Conservation (phyloP, 2,113 vertebrate genomes). For the Cariama cristata region DNA sequence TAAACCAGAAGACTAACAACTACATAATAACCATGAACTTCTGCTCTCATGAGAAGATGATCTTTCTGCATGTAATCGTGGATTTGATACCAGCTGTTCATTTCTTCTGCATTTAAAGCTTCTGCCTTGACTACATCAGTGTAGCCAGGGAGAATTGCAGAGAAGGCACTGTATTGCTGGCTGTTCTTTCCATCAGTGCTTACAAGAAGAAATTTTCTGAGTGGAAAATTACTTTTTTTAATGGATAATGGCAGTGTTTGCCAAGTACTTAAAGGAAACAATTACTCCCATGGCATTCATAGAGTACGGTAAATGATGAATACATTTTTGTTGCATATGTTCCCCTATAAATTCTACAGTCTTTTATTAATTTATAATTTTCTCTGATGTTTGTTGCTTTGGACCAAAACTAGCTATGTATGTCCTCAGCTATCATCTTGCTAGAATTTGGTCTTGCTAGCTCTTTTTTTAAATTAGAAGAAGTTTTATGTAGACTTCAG, state of each 20-base stretch:
- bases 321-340: not conserved
- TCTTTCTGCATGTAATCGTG: not conserved
- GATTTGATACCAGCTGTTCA: constrained; percentile 17
- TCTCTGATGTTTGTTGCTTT: not conserved
- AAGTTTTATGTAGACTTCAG: not conserved
- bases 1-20: not conserved
- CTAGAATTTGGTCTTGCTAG: not conserved
- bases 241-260: not conserved
- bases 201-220: not conserved
- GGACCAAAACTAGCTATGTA: not conserved
- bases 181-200: not conserved
- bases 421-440: not conserved
- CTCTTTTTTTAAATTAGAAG: not conserved
- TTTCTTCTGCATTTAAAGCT: constrained; percentile 29
- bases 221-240: constrained; percentile 46
- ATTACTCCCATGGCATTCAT: not conserved
- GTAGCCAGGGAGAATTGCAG: not conserved
- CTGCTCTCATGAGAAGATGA: not conserved
- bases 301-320: not conserved
- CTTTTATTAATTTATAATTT: not conserved
- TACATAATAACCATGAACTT: not conserved
- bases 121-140: not conserved
- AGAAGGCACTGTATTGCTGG: not conserved
- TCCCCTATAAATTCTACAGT: not conserved
- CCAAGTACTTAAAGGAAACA: constrained; percentile 28